Percentiles rank a stretch among this genome's conserved stretches.
phyloP scores from a whole-genome alignment of 1,140 invertebrate species.

The Danaus plexippus region DNA sequence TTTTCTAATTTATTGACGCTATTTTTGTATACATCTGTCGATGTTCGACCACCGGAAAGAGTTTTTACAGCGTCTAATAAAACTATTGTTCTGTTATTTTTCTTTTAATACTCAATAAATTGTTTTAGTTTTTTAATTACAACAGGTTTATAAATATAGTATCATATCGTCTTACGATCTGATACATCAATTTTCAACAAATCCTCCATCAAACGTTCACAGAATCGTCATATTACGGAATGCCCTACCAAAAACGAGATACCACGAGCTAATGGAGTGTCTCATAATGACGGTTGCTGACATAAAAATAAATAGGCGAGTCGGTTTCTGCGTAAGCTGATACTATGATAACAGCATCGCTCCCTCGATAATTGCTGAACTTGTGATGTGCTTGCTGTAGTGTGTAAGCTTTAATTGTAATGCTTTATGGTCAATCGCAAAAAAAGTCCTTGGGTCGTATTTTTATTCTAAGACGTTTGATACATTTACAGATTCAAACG shows the following conservation, averaged over 20 bases:
- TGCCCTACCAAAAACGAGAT: conserved; percentile 65
- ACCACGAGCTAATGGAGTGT: conserved; percentile 70
- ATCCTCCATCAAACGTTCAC: conserved; percentile 19
- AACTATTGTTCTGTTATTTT: conserved; percentile 4
- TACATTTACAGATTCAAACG: too few relatives aligned
- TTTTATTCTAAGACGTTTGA: too few relatives aligned
- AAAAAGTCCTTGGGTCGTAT: too few relatives aligned
- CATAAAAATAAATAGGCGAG: conserved; percentile 72
- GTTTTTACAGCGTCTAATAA: conserved; percentile 17
- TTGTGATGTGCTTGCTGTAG: conserved; percentile 22
- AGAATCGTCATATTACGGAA: conserved; percentile 42
- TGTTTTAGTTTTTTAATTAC: conserved; percentile 12
- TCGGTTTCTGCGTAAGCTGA: conserved; percentile 71
- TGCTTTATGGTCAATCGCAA: too few relatives aligned
- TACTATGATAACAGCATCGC: conserved; percentile 71
- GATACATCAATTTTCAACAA: conserved; percentile 10
- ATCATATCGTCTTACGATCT: background rate
- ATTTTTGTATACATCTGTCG: conserved; percentile 22
- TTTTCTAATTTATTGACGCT: conserved; percentile 25
- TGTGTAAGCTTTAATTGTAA: too few relatives aligned
- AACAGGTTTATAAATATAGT: conserved; percentile 4
- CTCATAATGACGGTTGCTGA: conserved; percentile 71
- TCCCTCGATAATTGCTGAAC: conserved; percentile 68
- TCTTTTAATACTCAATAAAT: conserved; percentile 18
- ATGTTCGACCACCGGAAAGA: conserved; percentile 24